Evolutionary conservation across 2,113 vertebrate genomes (phyloP), one percentile per base, ranked within the genome.

Genomic region (Melanostigma gelatinosum): DNA sequence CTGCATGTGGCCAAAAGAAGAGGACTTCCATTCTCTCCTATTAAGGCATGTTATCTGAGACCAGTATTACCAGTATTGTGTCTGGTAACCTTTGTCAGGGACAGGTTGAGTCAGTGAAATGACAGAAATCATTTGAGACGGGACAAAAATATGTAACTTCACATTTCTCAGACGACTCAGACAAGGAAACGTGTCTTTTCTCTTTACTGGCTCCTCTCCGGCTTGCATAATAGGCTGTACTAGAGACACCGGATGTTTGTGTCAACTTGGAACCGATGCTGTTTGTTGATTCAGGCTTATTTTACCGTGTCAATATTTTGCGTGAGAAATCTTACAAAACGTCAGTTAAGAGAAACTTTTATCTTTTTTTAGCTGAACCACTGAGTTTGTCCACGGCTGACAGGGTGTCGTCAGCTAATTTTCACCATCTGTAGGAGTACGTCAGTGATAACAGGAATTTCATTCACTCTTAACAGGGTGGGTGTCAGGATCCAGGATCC

Each of bases 361-460:
- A 32, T 1, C 10, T 52, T 13, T 15, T 54, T 58, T 75, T 29
- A 44, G 6, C 36, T 10, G 57, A 11, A 57, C 29, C 60, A 38
- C 29, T 32, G 67, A 58, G 27, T 68, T 36, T 54, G 12, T 58
- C 32, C 65, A 2, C 15, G 22, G 40, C 16, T 65, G 64, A 74
- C 69, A 12, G 13, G 6, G 44, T 4, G 60, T 54, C 46, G 74
- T 78, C 70, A 75, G 74, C 38, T 12, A 2, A 80, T 62, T 84
- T 58, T 71, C 38, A 77, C 85, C 52, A 12, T 29, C 20, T 32
- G 63, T 11, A 40, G 24, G 16, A 27, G 60, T 7, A 38, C 52
- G 1, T 36, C 22, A 22, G 55, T 0, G 38, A 76, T 6, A 58
- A 82, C 9, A 3, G 15, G 13, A 8, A 42, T 22, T 15, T 27